A percentile compares a stretch with the other conserved stretches of the same genome.
Evolutionary conservation across 2,113 vertebrate species (phyloP).

Genomic region (Urocolius indicus): DNA sequence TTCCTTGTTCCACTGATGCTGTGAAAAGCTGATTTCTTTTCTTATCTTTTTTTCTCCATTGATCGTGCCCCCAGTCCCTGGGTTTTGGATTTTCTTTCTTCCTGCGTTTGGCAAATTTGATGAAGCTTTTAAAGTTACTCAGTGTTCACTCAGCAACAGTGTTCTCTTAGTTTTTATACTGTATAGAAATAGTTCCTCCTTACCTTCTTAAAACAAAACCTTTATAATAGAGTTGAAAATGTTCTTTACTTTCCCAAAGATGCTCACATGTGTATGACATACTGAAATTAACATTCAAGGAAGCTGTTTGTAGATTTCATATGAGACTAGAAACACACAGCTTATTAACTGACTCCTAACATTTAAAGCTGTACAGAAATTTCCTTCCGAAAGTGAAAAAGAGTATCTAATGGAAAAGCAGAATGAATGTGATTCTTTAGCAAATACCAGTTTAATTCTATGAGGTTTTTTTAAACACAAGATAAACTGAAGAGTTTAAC

Average conservation of each 20-base stretch:
- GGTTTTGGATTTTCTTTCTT: not conserved
- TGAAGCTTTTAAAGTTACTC: not conserved
- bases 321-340: not conserved
- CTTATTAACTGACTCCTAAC: not conserved
- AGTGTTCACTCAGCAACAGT: too few relatives aligned
- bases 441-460: not conserved
- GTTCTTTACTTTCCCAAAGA: not conserved
- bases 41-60: not conserved
- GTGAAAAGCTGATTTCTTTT: conserved; percentile 3
- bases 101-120: not conserved
- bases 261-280: not conserved
- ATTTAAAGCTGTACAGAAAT: not conserved
- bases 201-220: not conserved
- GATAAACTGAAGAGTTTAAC: not conserved
- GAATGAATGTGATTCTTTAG: not conserved
- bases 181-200: not conserved
- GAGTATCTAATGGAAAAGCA: not conserved
- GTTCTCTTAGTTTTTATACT: not conserved
- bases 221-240: not conserved
- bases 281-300: not conserved
- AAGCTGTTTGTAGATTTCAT: not conserved
- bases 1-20: not conserved
- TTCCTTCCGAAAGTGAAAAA: not conserved
- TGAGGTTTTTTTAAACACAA: not conserved
- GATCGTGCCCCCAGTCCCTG: fast-evolving